Evolutionary conservation across 2,113 vertebrate species (phyloP), one percentile per base, ranked within the genome.

Genomic region (Xiphias gladius): DNA sequence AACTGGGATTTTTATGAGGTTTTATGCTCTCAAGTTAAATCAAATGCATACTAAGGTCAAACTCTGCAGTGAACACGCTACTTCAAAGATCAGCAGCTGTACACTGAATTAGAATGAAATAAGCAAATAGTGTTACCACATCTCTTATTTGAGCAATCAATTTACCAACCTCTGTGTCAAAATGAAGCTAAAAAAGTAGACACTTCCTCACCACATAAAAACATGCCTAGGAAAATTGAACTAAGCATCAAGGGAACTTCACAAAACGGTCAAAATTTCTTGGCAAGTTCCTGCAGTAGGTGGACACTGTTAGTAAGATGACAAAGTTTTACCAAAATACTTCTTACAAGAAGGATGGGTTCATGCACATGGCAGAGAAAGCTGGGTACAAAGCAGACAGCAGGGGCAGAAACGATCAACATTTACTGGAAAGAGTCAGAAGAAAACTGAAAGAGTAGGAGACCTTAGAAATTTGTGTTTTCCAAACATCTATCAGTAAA

Each of bases 71-170:
- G 7, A 48, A 66, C 2, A 22, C 7, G 62, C 11, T 13, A 14
- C 39, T 24, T 52, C 7, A 19, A 28, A 54, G 37, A 57, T 17
- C 41, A 37, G 8, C 13, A 70, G 28, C 39, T 76, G 61, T 22
- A 7, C n/a, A 68, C 4, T 59, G 76, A 39, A 32, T 24, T 17
- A 64, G 0, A 30, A 1, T 11, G 64, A 52, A 66, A 43, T 14
- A 30, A 64, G 24, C 32, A 75, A 52, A 63, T 13, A 39, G 11
- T 43, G 14, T 83, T 82, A 32, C 74, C n/a, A 64, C 48, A 82
- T 39, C 37, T 69, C 7, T 63, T 62, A 35, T 39, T 75, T 39
- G 12, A 54, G 37, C 73, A 78, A 72, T 16, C 17, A 0, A 19
- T 67, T 57, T n/a, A 43, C 50, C 10, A 70, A 64, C 57, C 24